A percentile compares a stretch with the other conserved stretches of the same genome.
Evolutionary conservation across 2,888 invertebrate genomes (phyloP).

Genomic region (Apotomis betuletana): DNA sequence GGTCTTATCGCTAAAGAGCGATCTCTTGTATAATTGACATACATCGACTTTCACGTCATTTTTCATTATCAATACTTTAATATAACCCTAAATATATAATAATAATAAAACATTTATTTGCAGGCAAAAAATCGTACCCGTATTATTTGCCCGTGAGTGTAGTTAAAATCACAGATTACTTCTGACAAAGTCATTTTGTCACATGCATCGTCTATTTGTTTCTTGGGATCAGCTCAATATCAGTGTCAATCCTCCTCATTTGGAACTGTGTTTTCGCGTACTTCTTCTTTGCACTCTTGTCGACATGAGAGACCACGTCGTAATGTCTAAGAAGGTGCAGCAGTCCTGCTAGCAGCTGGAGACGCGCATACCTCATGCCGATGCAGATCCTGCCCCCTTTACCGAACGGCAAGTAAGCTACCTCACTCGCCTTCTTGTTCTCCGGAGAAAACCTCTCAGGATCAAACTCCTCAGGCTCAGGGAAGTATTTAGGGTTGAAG

Average conservation of each 20-base stretch:
- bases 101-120: too few relatives aligned
- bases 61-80: too few relatives aligned
- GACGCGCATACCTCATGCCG: conserved; percentile 62
- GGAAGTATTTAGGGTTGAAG: conserved; percentile 68
- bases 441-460: conserved; percentile 67
- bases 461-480: conserved; percentile 71
- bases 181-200: background rate
- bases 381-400: conserved; percentile 73
- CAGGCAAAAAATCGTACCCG: too few relatives aligned
- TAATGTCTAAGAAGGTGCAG: conserved; percentile 35
- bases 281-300: conserved; percentile 8
- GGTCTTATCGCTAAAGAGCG: too few relatives aligned
- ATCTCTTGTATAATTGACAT: too few relatives aligned
- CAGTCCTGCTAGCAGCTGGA: conserved; percentile 53
- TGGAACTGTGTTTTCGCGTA: conserved; percentile 54
- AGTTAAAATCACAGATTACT: too few relatives aligned
- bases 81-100: too few relatives aligned
- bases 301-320: background rate
- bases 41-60: too few relatives aligned
- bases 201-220: background rate
- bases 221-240: conserved; percentile 54
- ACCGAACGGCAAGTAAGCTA: conserved; percentile 72
- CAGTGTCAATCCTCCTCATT: conserved; percentile 55
- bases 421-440: conserved; percentile 49
- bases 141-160: too few relatives aligned